Percentiles rank a stretch among this genome's conserved stretches.
phyloP scores from a whole-genome alignment of 2,888 invertebrate species.

The Maniola hyperantus region DNA sequence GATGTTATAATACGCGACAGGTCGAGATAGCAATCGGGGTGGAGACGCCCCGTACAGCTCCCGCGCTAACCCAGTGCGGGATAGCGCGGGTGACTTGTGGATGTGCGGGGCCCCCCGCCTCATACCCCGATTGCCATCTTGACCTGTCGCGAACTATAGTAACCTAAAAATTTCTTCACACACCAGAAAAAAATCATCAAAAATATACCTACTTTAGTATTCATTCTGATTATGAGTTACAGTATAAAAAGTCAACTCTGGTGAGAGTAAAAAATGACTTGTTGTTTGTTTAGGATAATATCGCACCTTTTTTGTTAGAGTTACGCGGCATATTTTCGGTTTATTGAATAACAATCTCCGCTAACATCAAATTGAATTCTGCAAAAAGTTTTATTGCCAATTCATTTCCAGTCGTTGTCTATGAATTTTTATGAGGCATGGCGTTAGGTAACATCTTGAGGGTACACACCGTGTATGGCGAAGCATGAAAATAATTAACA shows the following conservation, averaged over 20 bases:
- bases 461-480: slow-evolving; percentile 66
- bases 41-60: too few species aligned
- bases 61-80: too few species aligned
- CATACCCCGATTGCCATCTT: too few species aligned
- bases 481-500: slow-evolving; percentile 80
- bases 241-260: not conserved
- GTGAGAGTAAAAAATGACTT: not conserved
- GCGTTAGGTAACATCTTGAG: slow-evolving; percentile 62
- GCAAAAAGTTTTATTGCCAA: slow-evolving; percentile 35
- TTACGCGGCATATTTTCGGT: slow-evolving; percentile 13
- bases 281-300: slow-evolving; percentile 38
- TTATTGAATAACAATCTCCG: slow-evolving; percentile 33
- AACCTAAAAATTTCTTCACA: not conserved
- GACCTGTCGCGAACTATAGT: too few species aligned
- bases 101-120: too few species aligned
- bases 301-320: not conserved
- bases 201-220: not conserved
- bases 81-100: too few species aligned
- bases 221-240: not conserved
- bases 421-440: slow-evolving; percentile 73
- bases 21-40: too few species aligned
- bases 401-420: slow-evolving; percentile 55
- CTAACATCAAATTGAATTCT: slow-evolving; percentile 34
- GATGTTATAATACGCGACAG: too few species aligned
- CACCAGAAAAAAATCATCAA: too few species aligned